Base-by-base conservation (phyloP, 1,140 invertebrate species). In the Neodiprion lecontei region DNA sequence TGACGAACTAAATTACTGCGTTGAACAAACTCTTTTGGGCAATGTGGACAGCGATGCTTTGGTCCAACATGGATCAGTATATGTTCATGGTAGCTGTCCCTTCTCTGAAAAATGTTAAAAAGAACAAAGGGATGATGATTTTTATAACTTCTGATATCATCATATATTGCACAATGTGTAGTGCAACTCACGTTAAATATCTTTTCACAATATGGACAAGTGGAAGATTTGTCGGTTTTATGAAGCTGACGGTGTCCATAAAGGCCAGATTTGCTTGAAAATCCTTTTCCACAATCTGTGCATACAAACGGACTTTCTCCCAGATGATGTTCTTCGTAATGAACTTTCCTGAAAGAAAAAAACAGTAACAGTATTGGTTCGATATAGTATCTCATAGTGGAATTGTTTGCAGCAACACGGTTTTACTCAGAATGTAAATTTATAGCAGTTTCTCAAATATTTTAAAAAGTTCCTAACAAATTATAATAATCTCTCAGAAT, bases 1-100 rank as follows among this genome's bases (percentile, higher is more conserved):
- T 91, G 90, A 0, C 90, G 85, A 69, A 90, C 82, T 83, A 90
- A 88, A 82, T 91, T 91, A 65, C 89, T 90, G 68, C 89, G 87
- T 76, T 91, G 90, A 40, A 90, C 89, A 86, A 91, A 90, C 23
- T 88, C 85, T 84, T 90, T 89, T 21, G 89, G 86, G 79, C 90
- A 91, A 81, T 90, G 89, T 48, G 89, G 89, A 80, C 90, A 91
- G 74, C 89, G 89, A 80, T 90, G 90, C 0, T 88, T 84, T 8
- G 89, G 89, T 1, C 89, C 90, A 73, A 87, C 87, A 83, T 91
- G 90, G 74, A 91, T 91, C 73, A 89, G 82, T 0, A 90, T 79
- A 83, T 91, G 90, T 78, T 91, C 90, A 76, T 89, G 88, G 79
- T 87, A 90, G 12, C 89, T 89, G 73, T 91, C 90, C 48, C 88